Conservation (phyloP, 2,888 invertebrate genomes). For the Isoperla grammatica region DNA sequence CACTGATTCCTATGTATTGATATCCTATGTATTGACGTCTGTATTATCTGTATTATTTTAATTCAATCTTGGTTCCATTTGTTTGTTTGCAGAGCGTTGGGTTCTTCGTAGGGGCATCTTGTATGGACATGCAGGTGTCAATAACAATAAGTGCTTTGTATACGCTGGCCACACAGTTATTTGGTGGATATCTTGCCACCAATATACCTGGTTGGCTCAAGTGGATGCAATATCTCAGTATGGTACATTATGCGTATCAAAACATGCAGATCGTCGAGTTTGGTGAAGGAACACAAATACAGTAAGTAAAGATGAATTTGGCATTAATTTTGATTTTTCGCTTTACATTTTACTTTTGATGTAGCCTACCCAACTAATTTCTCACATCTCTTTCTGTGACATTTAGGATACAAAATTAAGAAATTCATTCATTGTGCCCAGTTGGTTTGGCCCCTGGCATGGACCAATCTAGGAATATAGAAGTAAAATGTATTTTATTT, state of each 20-base stretch:
- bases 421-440: neutral
- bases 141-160: constrained; percentile 71
- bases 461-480: too few species aligned
- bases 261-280: constrained; percentile 78
- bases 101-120: constrained; percentile 70
- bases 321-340: constrained; percentile 38
- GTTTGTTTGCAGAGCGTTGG: constrained; percentile 56
- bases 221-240: constrained; percentile 69
- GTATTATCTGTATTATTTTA: neutral
- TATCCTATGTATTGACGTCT: too few species aligned
- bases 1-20: too few species aligned
- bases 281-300: constrained; percentile 59
- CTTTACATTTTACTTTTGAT: neutral
- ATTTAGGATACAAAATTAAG: neutral
- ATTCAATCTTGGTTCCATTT: too few species aligned
- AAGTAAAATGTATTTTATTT: too few species aligned
- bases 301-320: constrained; percentile 48
- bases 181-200: constrained; percentile 69
- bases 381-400: neutral
- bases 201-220: constrained; percentile 66
- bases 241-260: constrained; percentile 75
- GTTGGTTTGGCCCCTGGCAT: too few species aligned
- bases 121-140: constrained; percentile 70
- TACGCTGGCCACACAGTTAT: constrained; percentile 68
- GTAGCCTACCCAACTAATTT: neutral